These are phyloP conservation scores for Latrodectus elegans DNA, from an alignment of 2,888 invertebrate species.

Conservation along the genomic window DNA sequence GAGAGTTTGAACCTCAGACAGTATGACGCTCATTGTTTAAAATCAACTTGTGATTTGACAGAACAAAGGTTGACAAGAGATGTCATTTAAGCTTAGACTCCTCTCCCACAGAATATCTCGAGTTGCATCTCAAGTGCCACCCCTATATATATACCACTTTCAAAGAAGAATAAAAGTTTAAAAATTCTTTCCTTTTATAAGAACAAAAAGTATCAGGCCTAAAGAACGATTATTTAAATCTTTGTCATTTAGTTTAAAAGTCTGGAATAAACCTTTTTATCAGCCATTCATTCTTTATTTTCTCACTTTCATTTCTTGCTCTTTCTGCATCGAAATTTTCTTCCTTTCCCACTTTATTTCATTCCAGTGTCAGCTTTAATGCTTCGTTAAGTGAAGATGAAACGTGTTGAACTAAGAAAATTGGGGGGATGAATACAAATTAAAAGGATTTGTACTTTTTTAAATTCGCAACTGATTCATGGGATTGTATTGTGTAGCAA, in stretches of 20 bases:
- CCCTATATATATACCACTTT: background rate
- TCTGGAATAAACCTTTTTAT: conserved; percentile 42
- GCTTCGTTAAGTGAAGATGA: conserved; percentile 44
- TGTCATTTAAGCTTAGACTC: conserved; percentile 27
- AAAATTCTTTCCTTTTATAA: conserved; percentile 14
- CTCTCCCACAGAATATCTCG: conserved; percentile 22
- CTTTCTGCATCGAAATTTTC: background rate
- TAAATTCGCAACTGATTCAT: background rate
- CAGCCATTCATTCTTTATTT: conserved; percentile 11
- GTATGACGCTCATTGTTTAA: conserved; percentile 46
- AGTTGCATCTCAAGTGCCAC: background rate
- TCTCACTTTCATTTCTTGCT: background rate
- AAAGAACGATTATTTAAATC: conserved; percentile 65
- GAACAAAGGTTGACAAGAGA: conserved; percentile 38
- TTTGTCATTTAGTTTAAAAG: conserved; percentile 41
- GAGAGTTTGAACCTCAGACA: conserved; percentile 6
- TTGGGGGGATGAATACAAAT: conserved; percentile 15
- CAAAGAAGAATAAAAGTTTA: conserved; percentile 16
- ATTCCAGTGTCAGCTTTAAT: conserved; percentile 45
- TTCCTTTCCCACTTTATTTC: conserved; percentile 17
- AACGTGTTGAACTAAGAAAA: conserved; percentile 23
- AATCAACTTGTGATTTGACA: conserved; percentile 23
- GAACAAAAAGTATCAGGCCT: conserved; percentile 32
- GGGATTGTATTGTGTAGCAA: too few species aligned
- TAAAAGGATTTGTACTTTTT: background rate